These are phyloP conservation scores for Theretra japonica DNA, from an alignment of 2,888 invertebrate genomes.

Conservation along the genomic window DNA sequence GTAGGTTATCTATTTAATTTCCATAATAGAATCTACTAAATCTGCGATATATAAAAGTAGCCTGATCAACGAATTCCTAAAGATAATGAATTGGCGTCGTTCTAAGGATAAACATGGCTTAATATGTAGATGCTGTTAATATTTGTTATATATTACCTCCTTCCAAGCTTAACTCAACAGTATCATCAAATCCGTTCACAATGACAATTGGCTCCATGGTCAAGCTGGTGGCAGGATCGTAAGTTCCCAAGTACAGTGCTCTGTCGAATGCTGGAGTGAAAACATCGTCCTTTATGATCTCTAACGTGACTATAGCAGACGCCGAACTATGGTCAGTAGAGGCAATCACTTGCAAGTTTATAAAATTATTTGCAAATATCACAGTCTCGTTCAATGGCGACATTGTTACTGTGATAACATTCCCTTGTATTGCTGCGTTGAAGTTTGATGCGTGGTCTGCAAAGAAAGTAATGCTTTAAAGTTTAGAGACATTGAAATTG, in stretches of 20 bases:
- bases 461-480: too few species aligned
- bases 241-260: constrained; percentile 59
- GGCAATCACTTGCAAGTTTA: constrained; percentile 59
- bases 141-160: constrained; percentile 58
- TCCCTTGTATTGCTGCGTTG: constrained; percentile 44
- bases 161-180: constrained; percentile 51
- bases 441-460: constrained; percentile 59
- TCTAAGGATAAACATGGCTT: too few species aligned
- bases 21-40: too few species aligned
- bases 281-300: constrained; percentile 66
- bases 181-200: constrained; percentile 64
- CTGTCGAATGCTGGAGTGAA: constrained; percentile 64
- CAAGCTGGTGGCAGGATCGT: constrained; percentile 52
- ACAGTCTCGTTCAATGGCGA: constrained; percentile 47
- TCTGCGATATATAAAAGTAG: too few species aligned
- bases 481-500: too few species aligned
- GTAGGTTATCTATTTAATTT: too few species aligned
- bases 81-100: too few species aligned
- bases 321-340: constrained; percentile 50
- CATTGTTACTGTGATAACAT: constrained; percentile 60
- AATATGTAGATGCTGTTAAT: too few species aligned
- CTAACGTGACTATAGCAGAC: constrained; percentile 58
- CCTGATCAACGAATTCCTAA: too few species aligned
- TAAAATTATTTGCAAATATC: constrained; percentile 58
- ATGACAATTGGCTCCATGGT: constrained; percentile 56